phyloP scores from a whole-genome alignment of 2,113 vertebrate genomes.

The Oostethus manadensis region DNA sequence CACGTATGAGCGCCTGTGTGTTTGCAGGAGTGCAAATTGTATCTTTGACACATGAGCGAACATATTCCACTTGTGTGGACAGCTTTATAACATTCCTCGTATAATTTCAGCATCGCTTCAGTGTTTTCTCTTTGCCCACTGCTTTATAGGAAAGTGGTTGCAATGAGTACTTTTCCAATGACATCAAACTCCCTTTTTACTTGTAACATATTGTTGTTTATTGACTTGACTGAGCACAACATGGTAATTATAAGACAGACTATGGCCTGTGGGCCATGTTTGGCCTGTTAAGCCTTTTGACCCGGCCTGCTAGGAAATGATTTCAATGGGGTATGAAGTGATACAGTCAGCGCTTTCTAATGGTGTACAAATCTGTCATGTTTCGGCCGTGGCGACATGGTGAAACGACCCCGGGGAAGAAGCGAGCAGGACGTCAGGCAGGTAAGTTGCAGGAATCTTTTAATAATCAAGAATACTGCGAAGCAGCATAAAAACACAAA shows the following conservation, averaged over 20 bases:
- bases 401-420: too few species aligned
- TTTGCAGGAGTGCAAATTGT: conserved; percentile 33
- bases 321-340: too few species aligned
- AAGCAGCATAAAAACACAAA: too few species aligned
- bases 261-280: too few species aligned
- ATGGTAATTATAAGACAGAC: neutral
- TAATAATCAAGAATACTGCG: too few species aligned
- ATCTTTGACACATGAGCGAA: conserved; percentile 60
- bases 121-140: conserved; percentile 20
- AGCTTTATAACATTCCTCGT: conserved; percentile 59
- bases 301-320: too few species aligned
- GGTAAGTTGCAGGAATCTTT: too few species aligned
- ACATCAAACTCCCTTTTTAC: neutral
- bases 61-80: conserved; percentile 64
- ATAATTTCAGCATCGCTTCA: conserved; percentile 66
- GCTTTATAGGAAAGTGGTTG: conserved; percentile 1
- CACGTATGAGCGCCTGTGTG: conserved; percentile 6
- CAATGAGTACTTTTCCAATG: neutral
- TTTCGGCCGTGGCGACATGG: too few species aligned
- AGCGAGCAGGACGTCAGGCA: too few species aligned
- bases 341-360: too few species aligned
- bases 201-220: neutral
- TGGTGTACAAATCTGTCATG: too few species aligned
- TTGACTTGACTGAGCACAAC: neutral
- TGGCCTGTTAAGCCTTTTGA: too few species aligned